Evolutionary conservation across 2,113 vertebrate species (phyloP).

Genomic region (Crotalus horridus): DNA sequence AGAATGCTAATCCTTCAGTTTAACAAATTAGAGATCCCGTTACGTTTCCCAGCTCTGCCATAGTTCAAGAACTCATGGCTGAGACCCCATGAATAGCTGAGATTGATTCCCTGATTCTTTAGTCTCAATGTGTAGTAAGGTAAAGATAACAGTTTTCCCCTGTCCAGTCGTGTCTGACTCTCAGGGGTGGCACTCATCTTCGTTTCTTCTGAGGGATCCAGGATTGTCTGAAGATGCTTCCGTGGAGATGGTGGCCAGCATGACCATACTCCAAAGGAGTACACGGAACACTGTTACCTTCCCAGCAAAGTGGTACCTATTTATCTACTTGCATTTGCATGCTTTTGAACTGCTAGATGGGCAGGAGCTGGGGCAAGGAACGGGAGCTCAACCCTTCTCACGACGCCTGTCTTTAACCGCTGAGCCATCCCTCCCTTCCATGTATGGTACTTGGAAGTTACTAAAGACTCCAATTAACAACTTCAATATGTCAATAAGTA

Average conservation of each 20-base stretch:
- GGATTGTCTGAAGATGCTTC: neutral
- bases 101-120: neutral
- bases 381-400: neutral
- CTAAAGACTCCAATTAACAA: neutral
- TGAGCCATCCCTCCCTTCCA: neutral
- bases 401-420: neutral
- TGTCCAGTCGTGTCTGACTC: neutral
- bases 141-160: neutral
- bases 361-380: neutral
- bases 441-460: neutral
- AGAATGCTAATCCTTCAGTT: neutral
- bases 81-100: neutral
- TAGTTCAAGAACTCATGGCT: neutral
- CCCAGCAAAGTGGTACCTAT: neutral
- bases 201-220: neutral
- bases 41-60: neutral
- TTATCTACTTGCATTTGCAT: neutral
- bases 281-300: neutral
- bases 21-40: neutral
- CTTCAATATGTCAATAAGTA: neutral
- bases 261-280: neutral
- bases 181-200: neutral
- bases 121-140: neutral
- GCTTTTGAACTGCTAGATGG: neutral
- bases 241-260: neutral